These are phyloP conservation scores for Micrasema minimum DNA, from an alignment of 1,140 invertebrate species.

Conservation along the genomic window DNA sequence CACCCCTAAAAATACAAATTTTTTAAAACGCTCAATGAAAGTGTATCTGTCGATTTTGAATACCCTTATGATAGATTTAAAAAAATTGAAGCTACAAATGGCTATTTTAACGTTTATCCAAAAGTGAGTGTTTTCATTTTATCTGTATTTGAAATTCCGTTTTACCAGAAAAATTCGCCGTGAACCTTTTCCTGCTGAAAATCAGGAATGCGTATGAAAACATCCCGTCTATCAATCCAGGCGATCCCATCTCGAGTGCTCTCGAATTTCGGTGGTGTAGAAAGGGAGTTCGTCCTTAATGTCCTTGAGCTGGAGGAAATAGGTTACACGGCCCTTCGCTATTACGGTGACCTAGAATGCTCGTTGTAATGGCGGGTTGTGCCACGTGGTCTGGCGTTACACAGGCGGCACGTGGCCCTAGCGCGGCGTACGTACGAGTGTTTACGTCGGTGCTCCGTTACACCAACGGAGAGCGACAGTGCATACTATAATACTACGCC, in stretches of 20 bases:
- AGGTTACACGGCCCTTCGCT: slow-evolving; percentile 29
- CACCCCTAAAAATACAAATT: no score
- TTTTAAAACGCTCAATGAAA: no score
- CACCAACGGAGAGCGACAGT: slow-evolving; percentile 3
- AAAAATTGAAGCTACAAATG: no score
- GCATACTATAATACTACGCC: neutral
- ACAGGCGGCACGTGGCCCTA: slow-evolving; percentile 30
- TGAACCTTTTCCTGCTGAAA: no score
- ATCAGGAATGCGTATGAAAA: no score
- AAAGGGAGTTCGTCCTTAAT: slow-evolving; percentile 14
- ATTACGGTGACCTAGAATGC: slow-evolving; percentile 30
- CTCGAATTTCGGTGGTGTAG: neutral
- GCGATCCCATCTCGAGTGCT: neutral
- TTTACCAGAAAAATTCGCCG: no score
- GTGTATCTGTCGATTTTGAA: no score
- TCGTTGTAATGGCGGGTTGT: slow-evolving; percentile 24
- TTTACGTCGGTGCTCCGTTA: slow-evolving; percentile 26
- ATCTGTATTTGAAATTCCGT: no score
- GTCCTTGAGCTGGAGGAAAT: slow-evolving; percentile 30
- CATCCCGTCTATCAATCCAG: no score
- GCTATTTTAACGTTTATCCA: no score
- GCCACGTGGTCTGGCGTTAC: slow-evolving; percentile 32
- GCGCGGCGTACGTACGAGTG: slow-evolving; percentile 7
- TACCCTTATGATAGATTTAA: no score
- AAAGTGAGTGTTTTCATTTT: no score